A percentile compares a stretch with the other conserved stretches of the same genome.
phyloP scores from a whole-genome alignment of 2,113 vertebrate species.

The Menura novaehollandiae region DNA sequence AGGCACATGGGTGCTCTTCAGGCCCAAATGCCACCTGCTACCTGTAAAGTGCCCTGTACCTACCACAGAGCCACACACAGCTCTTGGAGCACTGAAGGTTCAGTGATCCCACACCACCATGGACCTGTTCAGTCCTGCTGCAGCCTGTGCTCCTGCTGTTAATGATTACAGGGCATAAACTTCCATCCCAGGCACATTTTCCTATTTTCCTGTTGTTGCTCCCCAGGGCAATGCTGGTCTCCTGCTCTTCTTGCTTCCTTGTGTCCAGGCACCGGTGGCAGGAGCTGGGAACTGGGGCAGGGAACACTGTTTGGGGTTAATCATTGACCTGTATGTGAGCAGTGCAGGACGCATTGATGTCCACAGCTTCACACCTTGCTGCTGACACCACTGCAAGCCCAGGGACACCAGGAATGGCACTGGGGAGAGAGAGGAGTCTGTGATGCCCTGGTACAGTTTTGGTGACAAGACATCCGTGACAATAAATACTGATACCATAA shows the following conservation, averaged over 20 bases:
- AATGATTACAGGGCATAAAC: neutral
- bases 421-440: neutral
- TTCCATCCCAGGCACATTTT: neutral
- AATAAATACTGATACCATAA: neutral
- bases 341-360: neutral
- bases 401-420: neutral
- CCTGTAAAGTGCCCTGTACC: neutral
- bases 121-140: neutral
- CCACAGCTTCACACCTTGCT: neutral
- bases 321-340: neutral
- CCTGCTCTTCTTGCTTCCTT: rapidly evolving
- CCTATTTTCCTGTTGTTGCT: neutral
- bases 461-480: neutral
- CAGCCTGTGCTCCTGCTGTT: neutral
- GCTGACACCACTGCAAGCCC: neutral
- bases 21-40: neutral
- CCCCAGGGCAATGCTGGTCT: neutral
- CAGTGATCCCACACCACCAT: neutral
- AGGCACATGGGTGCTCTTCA: neutral
- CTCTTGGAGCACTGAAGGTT: neutral
- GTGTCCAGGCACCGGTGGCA: neutral
- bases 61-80: rapidly evolving
- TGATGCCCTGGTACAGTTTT: neutral
- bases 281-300: neutral
- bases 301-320: neutral